Base-by-base conservation (phyloP, 1,140 invertebrate genomes). In the Chymomyza costata region DNA sequence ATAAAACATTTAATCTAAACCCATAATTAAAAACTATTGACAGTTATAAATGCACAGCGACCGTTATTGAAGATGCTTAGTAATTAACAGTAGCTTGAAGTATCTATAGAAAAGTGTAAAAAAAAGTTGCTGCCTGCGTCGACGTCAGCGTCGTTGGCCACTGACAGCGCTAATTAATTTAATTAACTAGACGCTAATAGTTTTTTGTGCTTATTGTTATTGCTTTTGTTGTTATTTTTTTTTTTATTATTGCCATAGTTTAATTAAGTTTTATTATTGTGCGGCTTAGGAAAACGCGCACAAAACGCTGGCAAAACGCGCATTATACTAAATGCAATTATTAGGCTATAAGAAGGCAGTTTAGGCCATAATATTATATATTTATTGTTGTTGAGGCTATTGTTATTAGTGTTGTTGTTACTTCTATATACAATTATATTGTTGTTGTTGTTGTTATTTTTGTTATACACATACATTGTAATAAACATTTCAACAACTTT, bases 171-270 rank as follows among this genome's bases (percentile, higher is more conserved):
- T 63, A 74, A 73, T 78, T 78, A 62, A 80, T 78, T 80, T 62
- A 67, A 78, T 78, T 80, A 78, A 73, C 67, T 80, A 78, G n/a
- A 47, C 63, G 51, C 54, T 80, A 80, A 78, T 76, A 71, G 61
- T 21, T 31, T 18, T 8, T 50, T 44, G 53, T 32, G n/a, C 15
- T 38, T 53, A 14, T 17, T 31, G 13, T 25, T 52, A 31, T 38
- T 39, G 6, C 28, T 34, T 19, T 34, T 19, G 18, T 21, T 25
- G 19, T 11, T 32, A 51, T 54, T 17, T 51, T n/a, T 61, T 2
- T 37, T 19, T 32, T 39, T 21, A 25, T 11, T 2, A 25, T 13
- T 45, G 25, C 13, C 16, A 38, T n/a, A 30, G 11, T 15, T 30
- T 67, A 67, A 69, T 69, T 54, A 55, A 55, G 54, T 68, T 70